These are phyloP conservation scores for Chaetodon trifasciatus DNA, from an alignment of 2,797 vertebrate genomes.

Conservation along the genomic window DNA sequence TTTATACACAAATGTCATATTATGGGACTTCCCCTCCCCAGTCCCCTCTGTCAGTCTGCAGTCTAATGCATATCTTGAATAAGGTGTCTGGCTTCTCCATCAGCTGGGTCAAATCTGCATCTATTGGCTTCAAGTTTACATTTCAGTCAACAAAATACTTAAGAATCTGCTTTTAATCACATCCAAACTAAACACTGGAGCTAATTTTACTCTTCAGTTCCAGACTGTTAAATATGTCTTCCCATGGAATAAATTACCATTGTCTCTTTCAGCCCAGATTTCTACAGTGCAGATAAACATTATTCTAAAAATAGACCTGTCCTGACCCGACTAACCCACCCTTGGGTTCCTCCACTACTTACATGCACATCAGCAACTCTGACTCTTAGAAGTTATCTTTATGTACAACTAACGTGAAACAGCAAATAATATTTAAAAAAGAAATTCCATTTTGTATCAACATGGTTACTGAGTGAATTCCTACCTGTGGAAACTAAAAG, in stretches of 20 bases:
- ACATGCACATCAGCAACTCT: neutral
- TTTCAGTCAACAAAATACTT: too few species aligned
- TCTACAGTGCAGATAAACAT: neutral
- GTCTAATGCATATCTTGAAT: too few species aligned
- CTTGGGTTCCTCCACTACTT: neutral
- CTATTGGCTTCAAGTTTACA: too few species aligned
- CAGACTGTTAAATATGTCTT: too few species aligned
- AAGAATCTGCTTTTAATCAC: neutral
- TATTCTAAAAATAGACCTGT: conserved; percentile 8
- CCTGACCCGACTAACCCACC: conserved; percentile 2
- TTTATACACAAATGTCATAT: too few species aligned
- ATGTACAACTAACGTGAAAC: neutral
- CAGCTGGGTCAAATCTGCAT: too few species aligned
- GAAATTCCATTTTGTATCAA: neutral
- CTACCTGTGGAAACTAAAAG: too few species aligned
- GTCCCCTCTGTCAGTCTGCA: too few species aligned
- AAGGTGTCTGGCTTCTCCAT: neutral
- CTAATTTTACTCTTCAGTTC: neutral
- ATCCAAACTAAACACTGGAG: neutral
- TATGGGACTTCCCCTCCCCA: too few species aligned
- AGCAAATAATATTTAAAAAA: neutral
- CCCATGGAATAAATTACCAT: neutral
- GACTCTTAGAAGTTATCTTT: neutral
- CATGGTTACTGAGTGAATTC: neutral
- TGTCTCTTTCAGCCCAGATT: neutral